phyloP scores from a whole-genome alignment of 2,888 invertebrate species.

The Nephrotoma flavescens region DNA sequence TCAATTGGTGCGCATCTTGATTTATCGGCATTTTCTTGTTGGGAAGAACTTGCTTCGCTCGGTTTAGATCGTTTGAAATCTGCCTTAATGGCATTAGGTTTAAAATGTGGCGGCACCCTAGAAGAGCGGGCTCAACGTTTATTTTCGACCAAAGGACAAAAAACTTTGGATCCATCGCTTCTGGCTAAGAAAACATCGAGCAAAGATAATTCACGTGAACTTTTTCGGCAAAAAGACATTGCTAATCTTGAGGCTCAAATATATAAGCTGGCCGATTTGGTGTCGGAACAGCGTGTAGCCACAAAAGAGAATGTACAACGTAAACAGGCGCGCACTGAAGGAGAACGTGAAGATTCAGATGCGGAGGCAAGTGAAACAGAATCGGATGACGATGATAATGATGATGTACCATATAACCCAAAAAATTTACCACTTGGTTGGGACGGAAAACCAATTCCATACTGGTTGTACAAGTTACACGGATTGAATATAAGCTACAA shows the following conservation, averaged over 20 bases:
- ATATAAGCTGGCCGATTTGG: constrained; percentile 71
- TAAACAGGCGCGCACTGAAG: constrained; percentile 91
- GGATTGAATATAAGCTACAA: constrained; percentile 97
- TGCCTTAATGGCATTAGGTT: constrained; percentile 85
- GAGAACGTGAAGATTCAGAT: constrained; percentile 83
- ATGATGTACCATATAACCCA: constrained; percentile 97
- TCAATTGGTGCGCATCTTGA: constrained; percentile 95
- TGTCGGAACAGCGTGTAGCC: constrained; percentile 71
- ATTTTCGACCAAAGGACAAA: constrained; percentile 91
- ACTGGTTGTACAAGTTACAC: constrained; percentile 98
- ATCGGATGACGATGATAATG: constrained; percentile 78
- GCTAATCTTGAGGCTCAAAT: constrained; percentile 80
- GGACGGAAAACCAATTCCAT: constrained; percentile 93
- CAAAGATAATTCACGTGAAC: constrained; percentile 32
- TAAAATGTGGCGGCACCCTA: constrained; percentile 96
- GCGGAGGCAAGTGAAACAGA: constrained; percentile 68
- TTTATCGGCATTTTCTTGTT: constrained; percentile 93
- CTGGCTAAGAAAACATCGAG: constrained; percentile 77
- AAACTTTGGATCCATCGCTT: constrained; percentile 78
- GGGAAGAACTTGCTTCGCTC: constrained; percentile 92
- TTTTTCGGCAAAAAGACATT: constrained; percentile 68
- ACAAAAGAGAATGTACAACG: constrained; percentile 98
- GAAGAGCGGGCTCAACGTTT: constrained; percentile 94
- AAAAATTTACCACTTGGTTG: constrained; percentile 98
- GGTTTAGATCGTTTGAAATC: constrained; percentile 96